Conservation (phyloP, 2,113 vertebrate genomes). For the Rhabdomys dilectus region DNA sequence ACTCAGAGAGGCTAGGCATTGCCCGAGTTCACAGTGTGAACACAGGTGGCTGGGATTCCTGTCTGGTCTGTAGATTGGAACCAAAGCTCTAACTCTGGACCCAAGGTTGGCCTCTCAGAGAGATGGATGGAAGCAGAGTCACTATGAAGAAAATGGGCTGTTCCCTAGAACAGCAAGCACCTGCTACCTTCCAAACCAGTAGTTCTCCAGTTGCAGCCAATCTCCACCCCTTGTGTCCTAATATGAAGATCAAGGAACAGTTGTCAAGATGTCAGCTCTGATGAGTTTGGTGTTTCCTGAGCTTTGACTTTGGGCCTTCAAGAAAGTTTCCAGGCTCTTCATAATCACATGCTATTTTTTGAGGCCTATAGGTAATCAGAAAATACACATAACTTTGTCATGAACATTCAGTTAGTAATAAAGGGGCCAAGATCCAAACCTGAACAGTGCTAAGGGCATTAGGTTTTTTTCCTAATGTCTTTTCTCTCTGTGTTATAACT, state of each 20-base stretch:
- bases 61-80: not conserved
- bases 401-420: not conserved
- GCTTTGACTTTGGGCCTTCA: not conserved
- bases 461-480: not conserved
- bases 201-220: not conserved
- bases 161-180: accelerated
- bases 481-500: not conserved
- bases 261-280: not conserved
- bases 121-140: not conserved
- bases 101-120: not conserved
- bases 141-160: not conserved
- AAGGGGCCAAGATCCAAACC: not conserved
- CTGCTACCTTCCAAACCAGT: not conserved
- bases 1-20: not conserved
- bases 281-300: not conserved
- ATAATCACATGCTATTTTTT: not conserved
- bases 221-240: not conserved
- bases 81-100: not conserved
- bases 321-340: not conserved
- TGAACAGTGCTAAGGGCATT: not conserved
- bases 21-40: not conserved
- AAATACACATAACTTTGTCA: not conserved
- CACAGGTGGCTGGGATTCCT: not conserved
- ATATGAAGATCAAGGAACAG: not conserved
- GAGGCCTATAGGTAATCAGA: not conserved